A percentile compares a stretch with the other conserved stretches of the same genome.
Evolutionary conservation across 2,888 invertebrate species (phyloP).

Genomic region (Eulithis prunata): DNA sequence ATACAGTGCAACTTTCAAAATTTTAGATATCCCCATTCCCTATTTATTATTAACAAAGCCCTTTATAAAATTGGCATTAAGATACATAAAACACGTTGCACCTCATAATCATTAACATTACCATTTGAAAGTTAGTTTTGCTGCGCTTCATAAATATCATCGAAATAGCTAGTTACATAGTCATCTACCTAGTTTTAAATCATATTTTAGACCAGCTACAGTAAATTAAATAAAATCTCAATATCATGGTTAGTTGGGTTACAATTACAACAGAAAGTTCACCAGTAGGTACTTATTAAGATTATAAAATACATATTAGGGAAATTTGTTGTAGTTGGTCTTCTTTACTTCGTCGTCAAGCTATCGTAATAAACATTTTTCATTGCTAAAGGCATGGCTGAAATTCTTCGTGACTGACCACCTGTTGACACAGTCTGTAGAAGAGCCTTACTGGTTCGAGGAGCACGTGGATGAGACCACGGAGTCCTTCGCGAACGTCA

Average conservation of each 20-base stretch:
- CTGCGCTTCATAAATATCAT: conserved; percentile 16
- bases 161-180: neutral
- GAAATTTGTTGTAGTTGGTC: conserved; percentile 23
- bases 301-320: neutral
- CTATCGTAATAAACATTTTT: conserved; percentile 55
- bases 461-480: conserved; percentile 69
- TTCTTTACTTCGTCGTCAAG: conserved; percentile 6
- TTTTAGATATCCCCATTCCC: conserved; percentile 29
- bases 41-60: conserved; percentile 63
- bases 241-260: neutral
- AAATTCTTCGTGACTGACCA: conserved; percentile 84
- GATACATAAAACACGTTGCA: conserved; percentile 47
- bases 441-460: conserved; percentile 79
- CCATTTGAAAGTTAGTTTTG: conserved; percentile 31
- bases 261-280: neutral
- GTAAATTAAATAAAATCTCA: too few species aligned
- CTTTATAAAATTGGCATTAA: conserved; percentile 78
- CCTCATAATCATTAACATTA: conserved; percentile 34
- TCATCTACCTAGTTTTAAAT: too few species aligned
- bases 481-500: conserved; percentile 66
- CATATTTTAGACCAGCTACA: too few species aligned
- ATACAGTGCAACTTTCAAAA: conserved; percentile 44
- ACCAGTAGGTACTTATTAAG: neutral
- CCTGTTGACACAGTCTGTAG: conserved; percentile 77
- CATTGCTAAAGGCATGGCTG: conserved; percentile 83